phyloP scores from a whole-genome alignment of 2,113 vertebrate species.

The Todiramphus chloris region DNA sequence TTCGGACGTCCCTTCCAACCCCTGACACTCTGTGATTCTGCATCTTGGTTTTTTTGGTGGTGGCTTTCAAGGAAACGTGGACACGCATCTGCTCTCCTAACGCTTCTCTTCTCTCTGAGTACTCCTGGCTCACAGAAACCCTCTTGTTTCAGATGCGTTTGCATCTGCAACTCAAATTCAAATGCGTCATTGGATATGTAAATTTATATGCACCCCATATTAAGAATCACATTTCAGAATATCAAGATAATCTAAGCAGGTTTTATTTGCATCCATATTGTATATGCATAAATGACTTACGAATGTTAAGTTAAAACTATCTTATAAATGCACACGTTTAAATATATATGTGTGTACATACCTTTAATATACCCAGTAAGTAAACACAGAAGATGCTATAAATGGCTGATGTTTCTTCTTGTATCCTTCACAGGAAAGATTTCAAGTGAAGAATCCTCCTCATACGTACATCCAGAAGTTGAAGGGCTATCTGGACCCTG shows the following conservation, averaged over 20 bases:
- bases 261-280: neutral
- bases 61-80: neutral
- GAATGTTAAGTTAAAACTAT: neutral
- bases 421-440: slow-evolving; percentile 84
- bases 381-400: neutral
- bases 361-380: neutral
- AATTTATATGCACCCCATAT: neutral
- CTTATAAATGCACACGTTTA: fast-evolving
- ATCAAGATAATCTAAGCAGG: fast-evolving
- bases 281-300: neutral
- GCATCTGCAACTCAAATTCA: neutral
- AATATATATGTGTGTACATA: fast-evolving
- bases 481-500: slow-evolving; percentile 94
- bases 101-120: neutral
- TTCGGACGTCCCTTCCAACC: too few species aligned
- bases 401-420: neutral
- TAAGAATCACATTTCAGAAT: neutral
- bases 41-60: neutral
- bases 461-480: slow-evolving; percentile 96
- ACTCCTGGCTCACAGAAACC: neutral
- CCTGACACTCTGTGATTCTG: too few species aligned
- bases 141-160: neutral
- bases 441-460: slow-evolving; percentile 98
- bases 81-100: fast-evolving
- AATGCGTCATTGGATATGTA: neutral